A percentile compares a stretch with the other conserved stretches of the same genome.
phyloP scores from a whole-genome alignment of 2,113 vertebrate genomes.

The Cisticola juncidis region DNA sequence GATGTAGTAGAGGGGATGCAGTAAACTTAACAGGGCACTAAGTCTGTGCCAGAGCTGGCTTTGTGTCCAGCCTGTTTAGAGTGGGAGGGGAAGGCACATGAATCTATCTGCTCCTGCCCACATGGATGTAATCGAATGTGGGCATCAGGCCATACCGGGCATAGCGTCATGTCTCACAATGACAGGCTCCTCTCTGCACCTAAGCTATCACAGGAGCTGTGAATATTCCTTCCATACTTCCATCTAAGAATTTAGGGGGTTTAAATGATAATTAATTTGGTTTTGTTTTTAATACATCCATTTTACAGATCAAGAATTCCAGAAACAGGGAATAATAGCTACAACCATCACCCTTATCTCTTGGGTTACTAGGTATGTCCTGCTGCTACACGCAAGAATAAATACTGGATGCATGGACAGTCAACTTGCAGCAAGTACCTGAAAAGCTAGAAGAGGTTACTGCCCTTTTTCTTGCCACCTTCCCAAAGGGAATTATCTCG shows the following conservation, averaged over 20 bases:
- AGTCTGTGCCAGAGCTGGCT: background rate
- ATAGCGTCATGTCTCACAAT: constrained; percentile 33
- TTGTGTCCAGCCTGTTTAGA: background rate
- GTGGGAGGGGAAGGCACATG: constrained; percentile 13
- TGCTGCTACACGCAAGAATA: background rate
- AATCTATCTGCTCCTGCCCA: constrained; percentile 26
- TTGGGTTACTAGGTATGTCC: background rate
- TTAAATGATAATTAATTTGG: background rate
- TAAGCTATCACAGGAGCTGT: background rate
- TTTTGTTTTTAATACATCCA: background rate
- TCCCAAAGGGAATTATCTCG: background rate
- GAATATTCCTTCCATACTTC: background rate
- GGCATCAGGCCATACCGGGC: background rate
- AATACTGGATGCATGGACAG: background rate
- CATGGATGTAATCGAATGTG: background rate
- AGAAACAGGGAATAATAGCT: background rate
- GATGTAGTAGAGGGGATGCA: background rate
- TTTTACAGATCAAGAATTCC: background rate
- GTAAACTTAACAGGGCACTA: background rate
- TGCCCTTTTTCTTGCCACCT: background rate
- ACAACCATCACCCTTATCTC: background rate
- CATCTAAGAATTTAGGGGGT: background rate
- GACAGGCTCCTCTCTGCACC: background rate
- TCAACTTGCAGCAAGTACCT: background rate
- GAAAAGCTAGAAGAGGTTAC: background rate